Percentiles rank a stretch among this genome's conserved stretches.
phyloP scores from a whole-genome alignment of 2,113 vertebrate genomes.

The Catharus minimus region DNA sequence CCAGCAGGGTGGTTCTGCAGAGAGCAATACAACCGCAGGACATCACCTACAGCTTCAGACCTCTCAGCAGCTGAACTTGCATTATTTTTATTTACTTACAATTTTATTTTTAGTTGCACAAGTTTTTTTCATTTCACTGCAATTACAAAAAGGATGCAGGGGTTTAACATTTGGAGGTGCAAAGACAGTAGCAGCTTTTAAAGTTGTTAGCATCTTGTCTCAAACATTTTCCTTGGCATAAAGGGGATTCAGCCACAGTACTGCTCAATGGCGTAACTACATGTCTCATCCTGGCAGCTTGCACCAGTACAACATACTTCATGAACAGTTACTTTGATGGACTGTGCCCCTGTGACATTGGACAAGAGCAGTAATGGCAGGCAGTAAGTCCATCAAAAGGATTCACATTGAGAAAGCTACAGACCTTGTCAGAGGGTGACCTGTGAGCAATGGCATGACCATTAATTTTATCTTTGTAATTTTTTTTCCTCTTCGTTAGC shows the following conservation, averaged over 20 bases:
- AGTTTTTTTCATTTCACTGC: background rate
- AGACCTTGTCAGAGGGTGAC: background rate
- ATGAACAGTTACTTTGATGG: background rate
- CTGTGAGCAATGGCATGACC: background rate
- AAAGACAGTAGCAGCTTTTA: background rate
- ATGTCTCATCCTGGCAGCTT: background rate
- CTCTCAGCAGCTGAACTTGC: background rate
- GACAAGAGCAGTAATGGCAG: background rate
- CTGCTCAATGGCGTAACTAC: background rate
- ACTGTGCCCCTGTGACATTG: background rate
- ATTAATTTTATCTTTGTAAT: background rate
- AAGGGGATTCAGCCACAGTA: background rate
- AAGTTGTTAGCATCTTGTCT: background rate
- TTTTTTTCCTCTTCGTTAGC: background rate
- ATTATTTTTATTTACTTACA: background rate
- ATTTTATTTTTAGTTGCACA: background rate
- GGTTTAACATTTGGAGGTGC: background rate
- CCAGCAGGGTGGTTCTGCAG: background rate
- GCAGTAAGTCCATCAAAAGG: constrained; percentile 1
- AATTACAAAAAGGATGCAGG: background rate
- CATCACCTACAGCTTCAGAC: background rate
- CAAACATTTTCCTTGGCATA: background rate
- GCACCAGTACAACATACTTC: background rate
- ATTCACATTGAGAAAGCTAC: background rate
- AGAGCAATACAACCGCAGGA: background rate